Base-by-base conservation (phyloP, 1,140 invertebrate species). In the Drosophila sproati region DNA sequence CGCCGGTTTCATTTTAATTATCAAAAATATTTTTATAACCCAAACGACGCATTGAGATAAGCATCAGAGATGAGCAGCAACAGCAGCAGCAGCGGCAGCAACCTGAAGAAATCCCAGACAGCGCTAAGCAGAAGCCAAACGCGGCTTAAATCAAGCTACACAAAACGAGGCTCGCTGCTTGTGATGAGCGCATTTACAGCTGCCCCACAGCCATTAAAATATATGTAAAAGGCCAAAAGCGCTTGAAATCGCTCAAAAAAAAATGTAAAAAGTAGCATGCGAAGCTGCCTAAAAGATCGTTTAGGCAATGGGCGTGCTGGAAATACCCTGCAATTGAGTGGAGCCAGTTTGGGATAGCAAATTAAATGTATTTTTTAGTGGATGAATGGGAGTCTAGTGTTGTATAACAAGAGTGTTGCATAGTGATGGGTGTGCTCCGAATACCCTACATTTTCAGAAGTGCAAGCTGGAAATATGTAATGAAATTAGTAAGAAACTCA, bases 1-100 rank as follows among this genome's bases (percentile, higher is more conserved):
- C 54, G 82, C 41, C 82, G 78, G 68, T 86, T 87, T 86, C 82
- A 79, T 87, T 87, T 86, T 86, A 87, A 87, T 87, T 86, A 87
- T 87, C 75, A 76, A 72, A 85, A 78, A 76, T 79, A 86, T 76
- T 86, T 86, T 86, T 86, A 86, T 87, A 85, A 57, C 70, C 62
- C 66, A 59, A 71, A 71, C 79, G 64, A 72, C 47, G 64, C 43
- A 55, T 35, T 67, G 74, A 59, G 85, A 87, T 80, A 72, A 73
- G 43, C 78, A 82, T 83, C 62, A 69, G 64, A 35, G 63, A 35
- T 52, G 77, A 43, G 73, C 57, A 45, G 59, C 43, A 43, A 57
- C 28, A 28, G 32, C 31, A 45, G 73, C 57, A 45, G 59, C 43
- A 43, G 52, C 28, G 10, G 32, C 31, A 45, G 29, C 10, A 29